Evolutionary conservation across 2,888 invertebrate genomes (phyloP).

Genomic region (Hypolimnas misippus): DNA sequence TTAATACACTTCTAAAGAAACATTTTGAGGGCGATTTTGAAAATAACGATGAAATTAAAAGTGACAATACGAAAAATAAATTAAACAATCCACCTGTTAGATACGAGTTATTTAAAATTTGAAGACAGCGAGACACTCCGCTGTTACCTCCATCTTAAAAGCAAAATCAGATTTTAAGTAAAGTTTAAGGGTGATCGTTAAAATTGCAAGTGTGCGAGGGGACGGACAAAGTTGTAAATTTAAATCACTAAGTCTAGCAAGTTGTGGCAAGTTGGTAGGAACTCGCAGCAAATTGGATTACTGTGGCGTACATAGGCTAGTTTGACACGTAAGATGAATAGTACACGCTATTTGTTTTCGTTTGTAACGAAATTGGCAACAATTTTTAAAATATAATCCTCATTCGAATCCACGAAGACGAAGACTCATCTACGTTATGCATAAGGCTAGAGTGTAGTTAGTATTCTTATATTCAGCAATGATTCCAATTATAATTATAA

Average conservation of each 20-base stretch:
- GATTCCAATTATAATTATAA: not conserved
- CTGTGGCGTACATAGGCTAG: conserved; percentile 57
- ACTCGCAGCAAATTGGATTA: conserved; percentile 80
- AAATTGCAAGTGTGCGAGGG: conserved; percentile 67
- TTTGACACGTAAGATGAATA: conserved; percentile 57
- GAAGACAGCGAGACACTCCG: conserved; percentile 12
- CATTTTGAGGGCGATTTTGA: not conserved
- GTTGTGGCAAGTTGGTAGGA: conserved; percentile 53
- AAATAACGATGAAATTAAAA: not conserved
- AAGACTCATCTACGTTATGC: too few relatives aligned
- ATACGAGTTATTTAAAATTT: conserved; percentile 8
- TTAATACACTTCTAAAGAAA: not conserved
- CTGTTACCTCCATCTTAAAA: conserved; percentile 45
- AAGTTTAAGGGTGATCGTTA: conserved; percentile 67
- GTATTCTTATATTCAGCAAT: too few relatives aligned
- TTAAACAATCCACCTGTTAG: conserved; percentile 3
- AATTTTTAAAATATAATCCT: too few relatives aligned
- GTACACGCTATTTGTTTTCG: conserved; percentile 22
- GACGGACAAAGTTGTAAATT: conserved; percentile 73
- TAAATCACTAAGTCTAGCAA: conserved; percentile 79
- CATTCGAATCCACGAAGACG: too few relatives aligned
- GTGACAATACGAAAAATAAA: not conserved
- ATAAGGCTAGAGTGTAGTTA: too few relatives aligned
- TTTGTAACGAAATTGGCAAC: not conserved
- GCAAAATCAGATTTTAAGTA: conserved; percentile 67